phyloP scores from a whole-genome alignment of 1,140 invertebrate species.

The Hypothenemus hampei region DNA sequence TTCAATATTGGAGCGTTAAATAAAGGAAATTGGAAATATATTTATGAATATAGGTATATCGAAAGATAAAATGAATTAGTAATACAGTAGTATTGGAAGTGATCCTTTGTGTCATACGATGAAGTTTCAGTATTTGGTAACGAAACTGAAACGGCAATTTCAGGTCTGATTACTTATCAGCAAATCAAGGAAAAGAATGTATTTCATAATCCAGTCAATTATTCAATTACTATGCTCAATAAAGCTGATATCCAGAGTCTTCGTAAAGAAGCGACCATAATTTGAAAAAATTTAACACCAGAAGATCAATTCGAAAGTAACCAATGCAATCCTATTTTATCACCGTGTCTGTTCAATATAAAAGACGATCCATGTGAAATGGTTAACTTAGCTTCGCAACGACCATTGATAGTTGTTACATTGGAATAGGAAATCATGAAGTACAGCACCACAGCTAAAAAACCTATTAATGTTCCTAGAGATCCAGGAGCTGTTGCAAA shows the following conservation, averaged over 20 bases:
- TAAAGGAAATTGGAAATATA: constrained; percentile 66
- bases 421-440: constrained; percentile 48
- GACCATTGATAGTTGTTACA: constrained; percentile 46
- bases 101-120: constrained; percentile 44
- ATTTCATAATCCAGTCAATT: constrained; percentile 18
- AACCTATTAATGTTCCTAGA: constrained; percentile 49
- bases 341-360: constrained; percentile 71
- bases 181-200: constrained; percentile 43
- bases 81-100: constrained; percentile 57
- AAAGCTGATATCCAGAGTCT: constrained; percentile 43
- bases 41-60: constrained; percentile 58
- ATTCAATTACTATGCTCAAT: constrained; percentile 40
- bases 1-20: constrained; percentile 58
- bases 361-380: constrained; percentile 71
- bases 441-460: constrained; percentile 48
- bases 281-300: constrained; percentile 33
- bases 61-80: constrained; percentile 48
- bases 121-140: constrained; percentile 49
- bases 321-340: constrained; percentile 50
- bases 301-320: constrained; percentile 29
- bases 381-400: constrained; percentile 56
- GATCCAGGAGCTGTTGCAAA: constrained; percentile 55
- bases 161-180: constrained; percentile 45
- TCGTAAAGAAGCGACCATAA: constrained; percentile 46
- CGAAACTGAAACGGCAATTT: constrained; percentile 46